Percentiles rank a stretch among this genome's conserved stretches.
phyloP scores from a whole-genome alignment of 2,113 vertebrate genomes.

The Mesitornis unicolor region DNA sequence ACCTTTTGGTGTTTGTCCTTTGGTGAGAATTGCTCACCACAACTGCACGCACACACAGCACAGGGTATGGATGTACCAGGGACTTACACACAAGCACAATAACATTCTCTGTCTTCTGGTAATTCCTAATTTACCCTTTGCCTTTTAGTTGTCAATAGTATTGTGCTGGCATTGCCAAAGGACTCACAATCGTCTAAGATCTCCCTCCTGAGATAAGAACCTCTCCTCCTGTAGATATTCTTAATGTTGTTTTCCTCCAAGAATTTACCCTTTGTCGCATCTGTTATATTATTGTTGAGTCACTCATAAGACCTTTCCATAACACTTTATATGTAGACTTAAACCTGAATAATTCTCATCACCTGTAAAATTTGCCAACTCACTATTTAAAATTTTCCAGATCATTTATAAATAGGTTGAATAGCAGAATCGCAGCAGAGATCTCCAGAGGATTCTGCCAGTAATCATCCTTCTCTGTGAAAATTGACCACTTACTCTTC shows the following conservation, averaged over 20 bases:
- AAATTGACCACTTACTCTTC: slow-evolving; percentile 34
- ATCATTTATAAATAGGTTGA: background rate
- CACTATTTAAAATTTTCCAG: background rate
- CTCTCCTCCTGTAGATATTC: background rate
- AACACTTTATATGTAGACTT: background rate
- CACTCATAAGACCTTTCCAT: background rate
- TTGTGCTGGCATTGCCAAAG: background rate
- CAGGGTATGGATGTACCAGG: background rate
- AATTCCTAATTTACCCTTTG: background rate
- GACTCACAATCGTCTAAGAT: background rate
- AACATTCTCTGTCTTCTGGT: background rate
- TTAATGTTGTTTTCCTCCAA: background rate
- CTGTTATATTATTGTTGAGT: background rate
- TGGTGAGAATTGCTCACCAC: background rate
- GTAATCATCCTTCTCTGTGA: slow-evolving; percentile 30
- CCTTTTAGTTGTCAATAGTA: background rate
- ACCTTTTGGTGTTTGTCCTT: background rate
- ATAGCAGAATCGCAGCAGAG: background rate
- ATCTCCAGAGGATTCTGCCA: slow-evolving; percentile 5
- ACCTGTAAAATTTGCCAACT: background rate
- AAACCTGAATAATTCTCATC: background rate
- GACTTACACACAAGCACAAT: background rate
- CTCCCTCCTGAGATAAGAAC: background rate
- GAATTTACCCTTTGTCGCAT: background rate
- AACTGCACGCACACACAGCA: background rate